Evolutionary conservation across 37 sponge, comb jelly and placozoan genomes (phyloP), one percentile per base, ranked within the genome.

Genomic region (Chondrilla cf. caribensis): DNA sequence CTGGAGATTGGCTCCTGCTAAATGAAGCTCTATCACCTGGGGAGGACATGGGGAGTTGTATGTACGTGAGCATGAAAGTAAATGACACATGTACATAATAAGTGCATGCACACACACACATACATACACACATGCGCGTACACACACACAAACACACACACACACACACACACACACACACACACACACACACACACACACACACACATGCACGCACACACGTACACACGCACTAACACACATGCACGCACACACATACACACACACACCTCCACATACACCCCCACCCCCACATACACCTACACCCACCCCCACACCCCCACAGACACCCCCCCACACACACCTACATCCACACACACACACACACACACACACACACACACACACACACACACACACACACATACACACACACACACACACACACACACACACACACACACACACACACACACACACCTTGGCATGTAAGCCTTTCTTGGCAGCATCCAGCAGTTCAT

Each of bases 401-500:
- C 51, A 47, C 51, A 47, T 11, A 47, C 51, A 47, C 51, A 47
- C 51, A 47, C 51, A 47, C 51, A 47, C 51, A 47, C 51, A 47
- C 51, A 37, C 41, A 39, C 11, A 25, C 60, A 80, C 19, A 21
- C 57, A 80, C 33, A 25, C 57, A 78, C 15, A 57, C 36, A 39
- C 38, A 22, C 4, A 51, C 7, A 26, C 21, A 19, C 19, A 19
- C 33, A 29, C 2, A 11, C 54, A 39, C 3, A 77, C 31, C 24
- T 79, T 58, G 15, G 80, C 68, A 0, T 81, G 44, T n/a, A 83
- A 44, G 0, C 93, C 93, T 64, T 87, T 70, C 54, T 93, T 93
- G 54, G 86, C 87, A 2, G 87, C 82, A 80, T 93, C 91, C 28
- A 89, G 17, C 57, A 93, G 59, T 21, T 54, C 79, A 37, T 85